Base-by-base conservation (phyloP, 2,113 vertebrate species). In the Myotis davidii region DNA sequence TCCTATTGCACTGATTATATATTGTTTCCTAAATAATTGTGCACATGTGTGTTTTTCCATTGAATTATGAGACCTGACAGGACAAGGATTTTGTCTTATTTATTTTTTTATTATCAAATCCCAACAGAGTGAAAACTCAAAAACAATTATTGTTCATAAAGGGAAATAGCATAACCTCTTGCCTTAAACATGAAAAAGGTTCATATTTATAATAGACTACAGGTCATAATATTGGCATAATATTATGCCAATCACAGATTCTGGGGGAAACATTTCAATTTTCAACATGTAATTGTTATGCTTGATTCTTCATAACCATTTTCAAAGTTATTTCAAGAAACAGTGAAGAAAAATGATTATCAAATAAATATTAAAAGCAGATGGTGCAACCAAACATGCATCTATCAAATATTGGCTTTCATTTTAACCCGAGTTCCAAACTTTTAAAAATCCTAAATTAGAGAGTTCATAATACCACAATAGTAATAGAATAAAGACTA, bases 271-370 rank as follows among this genome's bases (percentile, higher is more conserved):
- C 54, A 96, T 14, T 82, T 85, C 12, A 23, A 23, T 64, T 81
- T 93, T 94, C 21, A 78, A 90, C 32, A 89, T 48, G 5, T 5
- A 77, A 23, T 82, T n/a, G 77, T n/a, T 76, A 54, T 39, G 5
- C 21, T n/a, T 23, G 20, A 93, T 50, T 42, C 13, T 32, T 61
- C 0, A 61, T 65, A 50, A 65, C 12, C 16, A 27, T 70, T 94
- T 90, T 59, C 42, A 72, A 89, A 61, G 29, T 82, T 88, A 77
- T 76, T 76, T 94, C 56, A 92, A 69, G 6, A 85, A 88, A 69
- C 4, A 65, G 39, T 29, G 14, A 83, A 79, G 34, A 84, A 90
- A 90, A 64, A 70, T 25, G 7, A 59, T 54, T 42, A 4, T 18
- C 34, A 78, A 73, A 67, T 73, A 91, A 73, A 81, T 0, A 77